These are phyloP conservation scores for Papilio protenor DNA, from an alignment of 2,888 invertebrate genomes.

Conservation along the genomic window DNA sequence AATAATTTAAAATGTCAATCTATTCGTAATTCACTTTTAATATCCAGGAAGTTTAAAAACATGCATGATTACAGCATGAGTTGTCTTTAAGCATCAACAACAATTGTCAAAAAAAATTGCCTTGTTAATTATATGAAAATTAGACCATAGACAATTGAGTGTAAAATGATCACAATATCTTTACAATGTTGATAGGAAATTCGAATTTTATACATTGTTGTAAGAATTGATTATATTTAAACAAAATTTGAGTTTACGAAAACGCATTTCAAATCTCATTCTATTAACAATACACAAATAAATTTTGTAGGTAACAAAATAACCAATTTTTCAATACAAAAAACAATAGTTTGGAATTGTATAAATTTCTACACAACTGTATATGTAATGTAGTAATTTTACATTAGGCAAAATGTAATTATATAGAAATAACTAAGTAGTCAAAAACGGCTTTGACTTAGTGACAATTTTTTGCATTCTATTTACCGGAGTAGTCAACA, in stretches of 20 bases:
- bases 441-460: conserved; percentile 21
- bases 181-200: background rate
- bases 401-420: conserved; percentile 53
- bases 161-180: background rate
- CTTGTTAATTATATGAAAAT: no score
- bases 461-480: no score
- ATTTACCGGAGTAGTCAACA: no score
- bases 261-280: conserved; percentile 3
- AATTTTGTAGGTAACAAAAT: background rate
- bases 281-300: conserved; percentile 19
- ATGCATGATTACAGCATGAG: background rate
- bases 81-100: no score
- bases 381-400: conserved; percentile 41
- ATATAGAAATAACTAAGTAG: conserved; percentile 62
- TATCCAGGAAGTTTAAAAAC: background rate
- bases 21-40: conserved; percentile 21
- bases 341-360: conserved; percentile 13
- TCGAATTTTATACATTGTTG: background rate
- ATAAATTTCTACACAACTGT: conserved; percentile 41
- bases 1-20: background rate
- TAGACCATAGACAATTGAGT: background rate
- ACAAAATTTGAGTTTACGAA: background rate
- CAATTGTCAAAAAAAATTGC: no score
- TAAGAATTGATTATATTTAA: background rate
- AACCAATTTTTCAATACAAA: conserved; percentile 20